Percentiles rank a stretch among this genome's conserved stretches.
These are phyloP conservation scores for Periophthalmus magnuspinnatus DNA, from an alignment of 2,797 vertebrate genomes.

Conservation along the genomic window DNA sequence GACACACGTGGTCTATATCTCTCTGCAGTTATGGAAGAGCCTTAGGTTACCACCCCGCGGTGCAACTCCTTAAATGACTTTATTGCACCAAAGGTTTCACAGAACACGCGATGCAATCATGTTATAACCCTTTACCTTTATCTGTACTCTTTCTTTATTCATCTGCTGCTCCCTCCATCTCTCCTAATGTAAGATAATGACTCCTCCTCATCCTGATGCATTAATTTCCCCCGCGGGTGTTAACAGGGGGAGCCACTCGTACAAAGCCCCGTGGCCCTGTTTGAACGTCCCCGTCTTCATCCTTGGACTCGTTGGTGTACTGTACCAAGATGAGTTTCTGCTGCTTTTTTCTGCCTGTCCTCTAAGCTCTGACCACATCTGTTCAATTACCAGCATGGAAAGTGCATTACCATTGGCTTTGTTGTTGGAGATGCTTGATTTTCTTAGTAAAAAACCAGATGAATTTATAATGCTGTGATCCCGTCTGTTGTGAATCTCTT, in stretches of 20 bases:
- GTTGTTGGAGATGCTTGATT: conserved; percentile 76
- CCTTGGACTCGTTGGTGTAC: conserved; percentile 66
- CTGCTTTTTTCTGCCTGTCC: conserved; percentile 27
- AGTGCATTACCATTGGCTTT: conserved; percentile 79
- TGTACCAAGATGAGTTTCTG: conserved; percentile 62
- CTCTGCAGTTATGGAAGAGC: not conserved
- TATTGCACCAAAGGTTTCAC: not conserved
- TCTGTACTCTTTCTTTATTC: not conserved
- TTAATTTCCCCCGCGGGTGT: conserved; percentile 12
- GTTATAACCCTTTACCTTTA: not conserved
- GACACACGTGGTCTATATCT: too few species aligned
- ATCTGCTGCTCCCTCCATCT: not conserved
- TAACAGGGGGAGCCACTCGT: conserved; percentile 17
- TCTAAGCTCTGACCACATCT: conserved; percentile 77
- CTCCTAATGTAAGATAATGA: conserved; percentile 8
- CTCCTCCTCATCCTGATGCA: conserved; percentile 11
- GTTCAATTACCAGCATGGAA: conserved; percentile 79
- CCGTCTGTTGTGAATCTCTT: conserved; percentile 71
- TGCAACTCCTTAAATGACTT: not conserved
- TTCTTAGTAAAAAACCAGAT: conserved; percentile 69
- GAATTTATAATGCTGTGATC: conserved; percentile 74
- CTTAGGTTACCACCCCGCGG: not conserved
- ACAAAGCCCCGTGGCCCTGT: conserved; percentile 48
- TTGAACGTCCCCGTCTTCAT: conserved; percentile 58
- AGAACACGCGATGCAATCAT: conserved; percentile 6